phyloP scores from a whole-genome alignment of 2,113 vertebrate genomes.

The Eurystomus gularis region DNA sequence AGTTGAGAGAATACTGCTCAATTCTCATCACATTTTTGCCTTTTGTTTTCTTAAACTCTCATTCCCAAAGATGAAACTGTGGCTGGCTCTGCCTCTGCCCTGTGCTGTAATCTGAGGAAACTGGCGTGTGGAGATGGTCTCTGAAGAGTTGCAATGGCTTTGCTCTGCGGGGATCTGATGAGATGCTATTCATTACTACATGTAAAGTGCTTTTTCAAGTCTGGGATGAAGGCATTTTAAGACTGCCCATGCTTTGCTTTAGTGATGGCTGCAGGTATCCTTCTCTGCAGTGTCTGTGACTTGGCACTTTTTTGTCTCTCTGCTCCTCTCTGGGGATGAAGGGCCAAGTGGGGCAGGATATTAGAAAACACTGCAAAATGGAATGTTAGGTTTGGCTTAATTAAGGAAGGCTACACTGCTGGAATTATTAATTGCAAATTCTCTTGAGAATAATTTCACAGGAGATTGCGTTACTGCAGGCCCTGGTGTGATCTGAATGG shows the following conservation, averaged over 20 bases:
- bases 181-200: not conserved
- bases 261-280: not conserved
- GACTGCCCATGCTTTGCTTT: not conserved
- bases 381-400: not conserved
- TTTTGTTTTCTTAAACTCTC: not conserved
- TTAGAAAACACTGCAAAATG: not conserved
- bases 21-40: not conserved
- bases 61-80: not conserved
- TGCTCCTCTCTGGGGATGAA: not conserved
- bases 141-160: not conserved
- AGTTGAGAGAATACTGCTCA: no score
- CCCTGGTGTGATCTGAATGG: not conserved
- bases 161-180: not conserved
- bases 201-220: not conserved
- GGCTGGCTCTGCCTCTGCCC: not conserved
- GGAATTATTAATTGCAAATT: constrained; percentile 20
- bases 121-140: rapidly evolving
- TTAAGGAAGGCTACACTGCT: not conserved
- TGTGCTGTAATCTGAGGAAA: not conserved
- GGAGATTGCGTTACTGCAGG: not conserved
- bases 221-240: not conserved
- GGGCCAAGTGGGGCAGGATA: not conserved
- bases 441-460: not conserved
- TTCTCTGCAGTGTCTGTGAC: not conserved
- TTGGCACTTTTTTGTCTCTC: not conserved